Base-by-base conservation (phyloP, 2,888 invertebrate species). In the Synergus laeviventris region DNA sequence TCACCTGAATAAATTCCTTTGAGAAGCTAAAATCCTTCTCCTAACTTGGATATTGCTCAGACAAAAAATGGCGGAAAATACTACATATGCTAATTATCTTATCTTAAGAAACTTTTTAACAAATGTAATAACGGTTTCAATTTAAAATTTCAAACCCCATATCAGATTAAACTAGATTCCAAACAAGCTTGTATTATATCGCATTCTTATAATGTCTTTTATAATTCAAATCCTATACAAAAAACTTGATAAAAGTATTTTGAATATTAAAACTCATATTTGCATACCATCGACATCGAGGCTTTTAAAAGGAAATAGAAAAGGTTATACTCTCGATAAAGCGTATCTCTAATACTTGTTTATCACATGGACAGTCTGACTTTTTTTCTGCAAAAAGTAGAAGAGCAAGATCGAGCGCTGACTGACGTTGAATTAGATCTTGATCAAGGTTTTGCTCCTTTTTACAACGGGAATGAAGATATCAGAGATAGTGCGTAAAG, bases 341-440 rank as follows among this genome's bases (percentile, higher is more conserved):
- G 45, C 31, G 12, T 11, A 14, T 24, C 14, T 59, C 24, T 64
- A 66, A 16, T 49, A 45, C 66, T 66, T 70, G 49, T 70, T 70
- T 70, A 31, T 31, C 31, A n/a, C 45, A 70, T 36, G 31, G 70
- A 18, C 36, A 54, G 49, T 7, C n/a, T 31, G n/a, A 12, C 31
- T n/a, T 70, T 70, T 66, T 21, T 39, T 9, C 16, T 4, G 36
- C 36, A 64, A 64, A 45, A 66, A 66, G 45, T 42, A 70, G n/a
- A 70, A 70, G 70, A 70, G 36, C 31, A 12, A 54, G 70, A 24
- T 36, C 70, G 31, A 24, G 49, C 70, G 31, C 12, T 70, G 70
- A 70, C 49, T 70, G 70, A 70, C 70, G 49, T 70, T 49, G 49
- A 70, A 70, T 70, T 70, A 54, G 70, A 70, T 70, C 49, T 70